Percentiles rank a stretch among this genome's conserved stretches.
Conservation (phyloP, 2,797 vertebrate species). For the Chaenodraco wilsoni region DNA sequence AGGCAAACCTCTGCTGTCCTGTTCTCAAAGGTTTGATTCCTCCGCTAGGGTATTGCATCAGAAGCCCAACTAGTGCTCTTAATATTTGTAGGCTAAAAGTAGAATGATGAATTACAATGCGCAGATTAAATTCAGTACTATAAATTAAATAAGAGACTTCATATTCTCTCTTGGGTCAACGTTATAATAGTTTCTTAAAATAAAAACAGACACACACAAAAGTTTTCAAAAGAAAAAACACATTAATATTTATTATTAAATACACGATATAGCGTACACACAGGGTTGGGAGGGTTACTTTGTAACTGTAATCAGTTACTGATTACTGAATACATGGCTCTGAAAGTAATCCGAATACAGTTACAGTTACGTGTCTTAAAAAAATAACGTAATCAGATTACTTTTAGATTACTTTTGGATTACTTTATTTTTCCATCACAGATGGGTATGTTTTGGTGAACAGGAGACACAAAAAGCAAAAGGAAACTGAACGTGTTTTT, state of each 20-base stretch:
- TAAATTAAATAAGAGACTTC: not conserved
- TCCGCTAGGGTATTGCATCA: slow-evolving; percentile 87
- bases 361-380: no score
- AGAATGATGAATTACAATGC: not conserved
- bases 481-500: no score
- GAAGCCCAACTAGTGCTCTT: slow-evolving; percentile 78
- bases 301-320: no score
- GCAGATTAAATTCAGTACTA: not conserved
- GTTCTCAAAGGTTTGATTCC: slow-evolving; percentile 77
- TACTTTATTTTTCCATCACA: no score
- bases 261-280: no score
- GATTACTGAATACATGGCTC: no score
- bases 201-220: not conserved
- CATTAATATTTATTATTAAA: not conserved
- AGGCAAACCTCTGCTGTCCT: slow-evolving; percentile 83
- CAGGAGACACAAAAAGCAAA: no score
- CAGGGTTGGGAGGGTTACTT: no score
- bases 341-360: no score
- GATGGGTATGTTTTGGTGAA: no score
- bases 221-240: not conserved
- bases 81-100: not conserved
- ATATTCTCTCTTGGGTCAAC: not conserved
- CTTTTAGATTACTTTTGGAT: no score
- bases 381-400: no score
- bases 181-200: not conserved